Evolutionary conservation across 2,113 vertebrate genomes (phyloP).

Genomic region (Solenodon paradoxus): DNA sequence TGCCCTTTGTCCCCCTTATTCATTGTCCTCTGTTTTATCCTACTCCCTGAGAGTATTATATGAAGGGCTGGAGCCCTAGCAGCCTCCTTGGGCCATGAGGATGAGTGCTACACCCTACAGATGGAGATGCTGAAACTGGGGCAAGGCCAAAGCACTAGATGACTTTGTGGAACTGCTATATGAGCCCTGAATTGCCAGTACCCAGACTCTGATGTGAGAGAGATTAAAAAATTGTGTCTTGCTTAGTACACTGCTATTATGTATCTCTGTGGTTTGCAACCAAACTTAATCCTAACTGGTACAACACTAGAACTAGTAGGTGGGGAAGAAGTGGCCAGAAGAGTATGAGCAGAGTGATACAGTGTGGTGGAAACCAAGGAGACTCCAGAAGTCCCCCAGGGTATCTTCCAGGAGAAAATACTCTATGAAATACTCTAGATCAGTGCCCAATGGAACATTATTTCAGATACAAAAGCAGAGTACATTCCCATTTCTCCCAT

Average conservation of each 20-base stretch:
- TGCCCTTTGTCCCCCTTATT: neutral
- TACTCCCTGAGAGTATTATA: neutral
- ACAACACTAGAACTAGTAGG: neutral
- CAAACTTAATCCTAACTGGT: neutral
- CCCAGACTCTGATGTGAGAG: neutral
- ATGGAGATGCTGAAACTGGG: neutral
- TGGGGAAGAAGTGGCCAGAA: neutral
- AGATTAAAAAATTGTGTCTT: neutral
- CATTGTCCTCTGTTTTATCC: neutral
- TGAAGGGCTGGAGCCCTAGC: neutral
- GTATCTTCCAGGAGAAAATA: neutral
- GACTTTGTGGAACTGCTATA: neutral
- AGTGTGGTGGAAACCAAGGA: neutral
- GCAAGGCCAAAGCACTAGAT: neutral
- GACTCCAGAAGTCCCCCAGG: neutral
- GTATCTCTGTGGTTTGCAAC: neutral
- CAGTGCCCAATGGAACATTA: neutral
- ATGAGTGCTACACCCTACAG: neutral
- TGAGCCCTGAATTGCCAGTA: neutral
- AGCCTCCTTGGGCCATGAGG: neutral
- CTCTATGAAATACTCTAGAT: neutral
- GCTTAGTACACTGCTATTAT: neutral
- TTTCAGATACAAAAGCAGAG: neutral
- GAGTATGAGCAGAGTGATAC: neutral
- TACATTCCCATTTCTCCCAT: neutral